Evolutionary conservation across 2,888 invertebrate genomes (phyloP), one percentile per base, ranked within the genome.

Genomic region (Drosophila koepferae): DNA sequence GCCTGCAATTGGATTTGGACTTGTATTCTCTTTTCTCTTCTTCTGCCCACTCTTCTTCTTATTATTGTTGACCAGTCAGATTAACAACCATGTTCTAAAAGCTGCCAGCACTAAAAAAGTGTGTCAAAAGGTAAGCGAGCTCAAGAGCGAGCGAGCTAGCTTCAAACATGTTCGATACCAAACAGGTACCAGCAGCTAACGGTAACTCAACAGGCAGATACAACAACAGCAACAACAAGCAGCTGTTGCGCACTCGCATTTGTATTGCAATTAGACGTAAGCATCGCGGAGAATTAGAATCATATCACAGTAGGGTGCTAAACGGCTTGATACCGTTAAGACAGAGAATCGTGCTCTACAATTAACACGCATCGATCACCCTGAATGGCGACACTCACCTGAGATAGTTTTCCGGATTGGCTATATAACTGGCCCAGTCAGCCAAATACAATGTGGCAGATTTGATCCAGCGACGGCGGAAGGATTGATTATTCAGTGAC

Each of bases 401-500:
- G 86, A 95, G 94, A 88, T 97, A 96, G 9, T 96, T 96, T 70
- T 95, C 95, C 2, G 97, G 97, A 86, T 97, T 96, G 0, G 97
- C 95, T 23, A 97, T 91, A 79, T 96, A 95, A 23, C 96, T 95
- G 38, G 96, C 94, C 94, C 96, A 95, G 64, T 96, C 96, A 0
- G 96, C 96, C 74, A 97, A 93, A 88, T 96, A 96, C 74, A 95
- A 95, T 2, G 97, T 96, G 10, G 96, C 94, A 7, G 95, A 95
- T 83, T 95, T 95, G 77, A 97, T 96, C 97, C 97, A 97, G 77
- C 96, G 95, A 56, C 96, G 95, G 74, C 97, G 95, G 86, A 97
- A 96, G 54, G 96, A 95, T 66, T 96, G 96, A 91, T 97, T 97
- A 90, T 97, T 97, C 80, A 97, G 95, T 80, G 96, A 95, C 84